phyloP scores from a whole-genome alignment of 2,888 invertebrate species.

The Lagria hirta region DNA sequence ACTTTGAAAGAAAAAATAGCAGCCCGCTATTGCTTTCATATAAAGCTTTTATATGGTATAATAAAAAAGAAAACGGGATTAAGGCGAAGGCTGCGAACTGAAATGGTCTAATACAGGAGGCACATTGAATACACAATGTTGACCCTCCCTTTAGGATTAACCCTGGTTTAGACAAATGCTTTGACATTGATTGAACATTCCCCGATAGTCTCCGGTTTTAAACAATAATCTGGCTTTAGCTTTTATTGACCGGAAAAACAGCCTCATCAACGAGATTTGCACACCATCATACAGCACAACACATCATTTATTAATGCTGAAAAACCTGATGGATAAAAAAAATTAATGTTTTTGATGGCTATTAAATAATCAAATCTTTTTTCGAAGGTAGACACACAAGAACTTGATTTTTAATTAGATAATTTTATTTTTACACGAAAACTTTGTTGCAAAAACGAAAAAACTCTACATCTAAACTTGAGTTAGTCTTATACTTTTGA shows the following conservation, averaged over 20 bases:
- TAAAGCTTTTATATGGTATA: constrained; percentile 51
- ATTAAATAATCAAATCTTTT: too few species aligned
- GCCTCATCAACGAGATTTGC: constrained; percentile 31
- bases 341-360: too few species aligned
- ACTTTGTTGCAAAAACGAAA: too few species aligned
- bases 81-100: constrained; percentile 51
- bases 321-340: too few species aligned
- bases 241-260: constrained; percentile 35
- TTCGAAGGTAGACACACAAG: too few species aligned
- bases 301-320: too few species aligned
- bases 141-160: constrained; percentile 37
- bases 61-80: constrained; percentile 53
- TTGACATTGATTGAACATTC: constrained; percentile 37
- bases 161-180: constrained; percentile 31
- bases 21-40: constrained; percentile 46
- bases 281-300: constrained; percentile 11
- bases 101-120: constrained; percentile 48
- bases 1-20: constrained; percentile 30
- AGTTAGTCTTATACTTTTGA: too few species aligned
- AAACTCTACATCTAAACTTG: too few species aligned
- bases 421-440: too few species aligned
- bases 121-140: constrained; percentile 53
- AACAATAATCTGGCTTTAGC: constrained; percentile 37
- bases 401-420: too few species aligned
- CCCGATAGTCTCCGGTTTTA: constrained; percentile 33